Conservation (phyloP, 2,113 vertebrate genomes). For the Notothenia coriiceps region DNA sequence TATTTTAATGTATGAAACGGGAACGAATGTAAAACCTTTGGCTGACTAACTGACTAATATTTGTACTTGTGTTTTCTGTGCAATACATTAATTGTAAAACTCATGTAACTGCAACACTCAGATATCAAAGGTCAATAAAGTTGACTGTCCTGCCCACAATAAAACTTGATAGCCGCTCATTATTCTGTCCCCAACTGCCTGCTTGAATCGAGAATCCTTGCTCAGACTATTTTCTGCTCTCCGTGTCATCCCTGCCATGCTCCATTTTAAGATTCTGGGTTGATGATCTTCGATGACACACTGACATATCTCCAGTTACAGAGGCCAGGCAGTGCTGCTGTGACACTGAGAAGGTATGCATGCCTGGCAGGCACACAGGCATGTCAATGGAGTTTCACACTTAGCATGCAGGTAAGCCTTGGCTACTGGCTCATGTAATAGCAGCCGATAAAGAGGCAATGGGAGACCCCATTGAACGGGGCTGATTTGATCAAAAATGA, state of each 20-base stretch:
- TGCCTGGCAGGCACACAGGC: constrained; percentile 33
- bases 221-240: constrained; percentile 60
- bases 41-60: background rate
- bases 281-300: constrained; percentile 71
- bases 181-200: background rate
- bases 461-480: constrained; percentile 9
- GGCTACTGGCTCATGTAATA: constrained; percentile 9
- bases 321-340: constrained; percentile 42
- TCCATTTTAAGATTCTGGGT: constrained; percentile 75
- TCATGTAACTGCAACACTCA: background rate
- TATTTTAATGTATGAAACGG: background rate
- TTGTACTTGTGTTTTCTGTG: background rate
- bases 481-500: constrained; percentile 4
- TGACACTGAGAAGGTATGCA: constrained; percentile 27
- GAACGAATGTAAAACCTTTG: background rate
- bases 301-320: constrained; percentile 82
- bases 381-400: constrained; percentile 65
- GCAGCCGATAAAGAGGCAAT: constrained; percentile 7
- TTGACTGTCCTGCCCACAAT: background rate
- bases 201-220: constrained; percentile 23
- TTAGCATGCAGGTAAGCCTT: constrained; percentile 25
- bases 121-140: constrained; percentile 21
- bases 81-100: background rate
- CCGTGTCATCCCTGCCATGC: constrained; percentile 53
- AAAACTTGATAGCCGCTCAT: constrained; percentile 3